Evolutionary conservation across 2,113 vertebrate genomes (phyloP).

Genomic region (Vidua macroura): DNA sequence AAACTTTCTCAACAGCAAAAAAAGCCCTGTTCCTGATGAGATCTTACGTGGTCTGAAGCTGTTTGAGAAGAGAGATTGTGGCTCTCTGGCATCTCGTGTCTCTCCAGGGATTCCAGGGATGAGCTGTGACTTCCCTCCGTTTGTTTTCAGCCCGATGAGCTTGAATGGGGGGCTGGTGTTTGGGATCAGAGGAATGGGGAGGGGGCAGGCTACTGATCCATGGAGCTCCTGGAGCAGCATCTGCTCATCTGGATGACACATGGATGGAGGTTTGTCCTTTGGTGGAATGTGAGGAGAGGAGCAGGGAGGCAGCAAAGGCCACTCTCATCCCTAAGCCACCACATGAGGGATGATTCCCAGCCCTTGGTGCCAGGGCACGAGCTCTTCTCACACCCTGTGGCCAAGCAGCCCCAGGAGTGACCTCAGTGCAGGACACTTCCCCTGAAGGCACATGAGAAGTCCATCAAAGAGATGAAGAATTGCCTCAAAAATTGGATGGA

Average conservation of each 20-base stretch:
- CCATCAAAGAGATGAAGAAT: not conserved
- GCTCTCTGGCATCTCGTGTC: not conserved
- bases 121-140: not conserved
- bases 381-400: not conserved
- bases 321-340: not conserved
- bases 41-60: not conserved
- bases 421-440: not conserved
- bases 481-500: not conserved
- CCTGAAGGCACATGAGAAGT: not conserved
- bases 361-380: not conserved
- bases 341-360: not conserved
- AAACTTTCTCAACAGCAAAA: not conserved
- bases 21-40: not conserved
- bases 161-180: not conserved
- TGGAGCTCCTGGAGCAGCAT: conserved; percentile 42
- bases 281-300: conserved; percentile 6
- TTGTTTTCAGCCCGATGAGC: not conserved
- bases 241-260: conserved; percentile 59
- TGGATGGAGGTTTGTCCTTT: conserved; percentile 19
- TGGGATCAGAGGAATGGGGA: conserved; percentile 42
- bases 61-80: not conserved
- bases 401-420: not conserved
- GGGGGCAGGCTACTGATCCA: conserved; percentile 38
- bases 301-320: conserved; percentile 25
- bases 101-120: not conserved